Conservation (phyloP, 1,140 invertebrate species). For the Drosophila mojavensis region DNA sequence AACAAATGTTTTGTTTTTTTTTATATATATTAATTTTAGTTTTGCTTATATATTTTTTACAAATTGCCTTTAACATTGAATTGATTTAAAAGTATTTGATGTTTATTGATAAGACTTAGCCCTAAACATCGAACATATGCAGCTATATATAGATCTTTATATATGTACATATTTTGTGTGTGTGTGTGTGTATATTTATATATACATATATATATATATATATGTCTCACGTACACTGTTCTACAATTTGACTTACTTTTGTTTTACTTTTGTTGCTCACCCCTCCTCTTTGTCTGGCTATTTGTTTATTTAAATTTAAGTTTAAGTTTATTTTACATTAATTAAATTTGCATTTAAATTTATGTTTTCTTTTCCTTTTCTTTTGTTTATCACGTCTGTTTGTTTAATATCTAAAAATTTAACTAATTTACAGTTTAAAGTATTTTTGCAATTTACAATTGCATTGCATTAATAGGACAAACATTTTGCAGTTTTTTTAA, state of each 20-base stretch:
- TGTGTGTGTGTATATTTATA: neutral
- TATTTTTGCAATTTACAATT: conserved; percentile 40
- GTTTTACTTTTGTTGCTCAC: conserved; percentile 20
- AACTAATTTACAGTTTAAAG: conserved; percentile 78
- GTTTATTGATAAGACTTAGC: conserved; percentile 71
- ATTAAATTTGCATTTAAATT: conserved; percentile 42
- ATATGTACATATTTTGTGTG: conserved; percentile 20
- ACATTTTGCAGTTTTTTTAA: conserved; percentile 34
- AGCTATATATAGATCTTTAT: conserved; percentile 50
- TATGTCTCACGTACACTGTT: conserved; percentile 43
- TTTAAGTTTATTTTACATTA: conserved; percentile 72
- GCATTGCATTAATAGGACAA: conserved; percentile 56
- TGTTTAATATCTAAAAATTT: conserved; percentile 81
- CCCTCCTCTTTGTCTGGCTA: conserved; percentile 4
- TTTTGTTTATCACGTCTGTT: conserved; percentile 80
- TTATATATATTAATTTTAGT: conserved; percentile 14
- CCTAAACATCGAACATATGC: conserved; percentile 73
- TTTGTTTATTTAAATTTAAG: conserved; percentile 8
- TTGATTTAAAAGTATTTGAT: conserved; percentile 67
- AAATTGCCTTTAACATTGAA: conserved; percentile 81
- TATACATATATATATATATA: conserved; percentile 1
- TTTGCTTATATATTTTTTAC: conserved; percentile 58
- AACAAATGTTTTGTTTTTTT: conserved; percentile 46
- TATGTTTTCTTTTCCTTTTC: conserved; percentile 44
- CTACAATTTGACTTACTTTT: conserved; percentile 43